Conservation (phyloP, 2,113 vertebrate species). For the Columbina picui region DNA sequence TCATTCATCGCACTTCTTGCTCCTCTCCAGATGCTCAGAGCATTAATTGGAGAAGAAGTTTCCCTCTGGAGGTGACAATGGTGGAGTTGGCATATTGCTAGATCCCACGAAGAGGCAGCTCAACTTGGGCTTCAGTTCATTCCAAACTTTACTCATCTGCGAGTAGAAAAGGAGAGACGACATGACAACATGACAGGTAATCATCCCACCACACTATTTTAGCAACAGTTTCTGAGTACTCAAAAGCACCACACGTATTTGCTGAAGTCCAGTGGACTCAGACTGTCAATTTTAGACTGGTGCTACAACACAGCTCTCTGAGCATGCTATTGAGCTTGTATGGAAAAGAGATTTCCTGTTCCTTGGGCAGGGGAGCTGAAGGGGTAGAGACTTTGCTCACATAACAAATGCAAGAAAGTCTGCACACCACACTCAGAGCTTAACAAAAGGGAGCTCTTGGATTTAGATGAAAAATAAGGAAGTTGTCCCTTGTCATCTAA, state of each 20-base stretch:
- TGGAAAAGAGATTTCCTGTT: neutral
- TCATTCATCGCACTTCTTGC: slow-evolving; percentile 29
- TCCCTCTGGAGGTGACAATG: slow-evolving; percentile 74
- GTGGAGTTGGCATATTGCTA: slow-evolving; percentile 72
- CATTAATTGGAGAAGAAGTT: slow-evolving; percentile 74
- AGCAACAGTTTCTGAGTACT: neutral
- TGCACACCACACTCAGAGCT: neutral
- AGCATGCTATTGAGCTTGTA: neutral
- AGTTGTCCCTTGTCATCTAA: neutral
- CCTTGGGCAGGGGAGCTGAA: neutral
- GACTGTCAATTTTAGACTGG: neutral
- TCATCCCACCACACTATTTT: neutral
- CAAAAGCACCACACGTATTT: neutral
- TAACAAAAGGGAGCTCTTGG: neutral
- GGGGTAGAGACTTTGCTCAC: neutral
- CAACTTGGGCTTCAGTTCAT: slow-evolving; percentile 91
- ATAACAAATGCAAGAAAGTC: neutral
- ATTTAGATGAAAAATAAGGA: neutral
- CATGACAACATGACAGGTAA: fast-evolving
- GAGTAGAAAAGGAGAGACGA: neutral
- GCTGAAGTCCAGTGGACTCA: neutral
- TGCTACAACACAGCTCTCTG: neutral
- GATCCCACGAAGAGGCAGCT: slow-evolving; percentile 86
- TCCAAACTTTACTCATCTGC: slow-evolving; percentile 97
- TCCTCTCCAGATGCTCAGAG: neutral